Percentiles rank a stretch among this genome's conserved stretches.
Conservation (phyloP, 2,888 invertebrate species). For the Acleris sparsana region DNA sequence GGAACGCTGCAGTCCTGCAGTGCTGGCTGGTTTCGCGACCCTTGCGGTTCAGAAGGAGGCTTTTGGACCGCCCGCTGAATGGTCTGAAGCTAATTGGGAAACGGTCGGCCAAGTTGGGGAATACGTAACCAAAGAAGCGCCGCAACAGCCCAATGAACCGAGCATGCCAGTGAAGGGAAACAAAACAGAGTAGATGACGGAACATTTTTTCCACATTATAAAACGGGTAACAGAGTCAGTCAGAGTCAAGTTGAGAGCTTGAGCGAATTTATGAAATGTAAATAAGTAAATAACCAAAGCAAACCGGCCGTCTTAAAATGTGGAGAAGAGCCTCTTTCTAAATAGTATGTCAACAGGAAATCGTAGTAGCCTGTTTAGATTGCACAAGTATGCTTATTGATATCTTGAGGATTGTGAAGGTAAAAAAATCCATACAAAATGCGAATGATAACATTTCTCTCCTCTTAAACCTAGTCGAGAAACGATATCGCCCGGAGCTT, state of each 20-base stretch:
- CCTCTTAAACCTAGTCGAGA: too few relatives aligned
- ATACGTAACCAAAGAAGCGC: conserved; percentile 51
- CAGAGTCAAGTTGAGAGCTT: neutral
- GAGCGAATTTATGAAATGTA: too few relatives aligned
- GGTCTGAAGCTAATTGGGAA: conserved; percentile 64
- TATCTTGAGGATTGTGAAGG: too few relatives aligned
- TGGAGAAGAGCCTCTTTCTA: too few relatives aligned
- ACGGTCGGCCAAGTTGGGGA: conserved; percentile 70
- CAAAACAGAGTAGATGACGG: neutral
- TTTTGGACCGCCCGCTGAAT: conserved; percentile 69
- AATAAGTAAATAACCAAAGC: too few relatives aligned
- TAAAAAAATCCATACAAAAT: too few relatives aligned
- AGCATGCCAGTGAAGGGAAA: neutral
- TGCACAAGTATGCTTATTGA: too few relatives aligned
- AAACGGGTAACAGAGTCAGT: neutral
- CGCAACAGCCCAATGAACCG: conserved; percentile 9
- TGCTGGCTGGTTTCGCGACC: conserved; percentile 70
- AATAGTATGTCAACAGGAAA: too few relatives aligned
- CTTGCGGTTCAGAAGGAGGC: conserved; percentile 69
- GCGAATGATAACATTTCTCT: too few relatives aligned
- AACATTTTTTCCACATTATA: neutral
- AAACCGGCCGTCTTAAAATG: too few relatives aligned
- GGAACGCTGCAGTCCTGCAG: conserved; percentile 70
- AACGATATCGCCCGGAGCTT: too few relatives aligned
- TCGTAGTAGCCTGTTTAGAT: too few relatives aligned